Conservation (phyloP, 2,888 invertebrate genomes). For the Eurytoma adleriae region DNA sequence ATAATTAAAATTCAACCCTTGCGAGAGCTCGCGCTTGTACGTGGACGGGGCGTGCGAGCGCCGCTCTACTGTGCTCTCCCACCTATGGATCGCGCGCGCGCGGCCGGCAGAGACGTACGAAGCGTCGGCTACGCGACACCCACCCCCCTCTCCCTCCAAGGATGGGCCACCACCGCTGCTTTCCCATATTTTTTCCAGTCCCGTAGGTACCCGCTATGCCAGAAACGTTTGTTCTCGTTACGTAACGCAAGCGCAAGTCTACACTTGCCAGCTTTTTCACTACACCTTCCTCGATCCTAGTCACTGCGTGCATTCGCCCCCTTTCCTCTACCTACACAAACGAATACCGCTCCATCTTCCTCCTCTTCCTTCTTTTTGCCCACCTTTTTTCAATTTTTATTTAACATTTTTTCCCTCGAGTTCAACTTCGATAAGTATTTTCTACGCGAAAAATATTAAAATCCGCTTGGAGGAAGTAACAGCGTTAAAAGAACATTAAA, state of each 20-base stretch:
- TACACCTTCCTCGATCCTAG: not conserved
- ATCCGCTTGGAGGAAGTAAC: not conserved
- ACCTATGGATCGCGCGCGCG: conserved; percentile 16
- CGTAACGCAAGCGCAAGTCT: conserved; percentile 51
- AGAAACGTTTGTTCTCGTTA: conserved; percentile 72
- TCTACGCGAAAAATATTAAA: too few species aligned
- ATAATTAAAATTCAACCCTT: conserved; percentile 77
- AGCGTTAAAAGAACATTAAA: not conserved
- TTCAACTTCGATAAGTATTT: too few species aligned
- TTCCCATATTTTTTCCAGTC: conserved; percentile 72
- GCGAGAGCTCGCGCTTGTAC: conserved; percentile 61
- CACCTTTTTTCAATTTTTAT: not conserved
- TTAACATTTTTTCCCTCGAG: not conserved
- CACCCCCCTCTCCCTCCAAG: conserved; percentile 62
- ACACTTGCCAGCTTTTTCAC: conserved; percentile 11
- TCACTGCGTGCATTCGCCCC: not conserved
- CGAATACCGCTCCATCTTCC: not conserved
- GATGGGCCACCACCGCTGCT: conserved; percentile 60
- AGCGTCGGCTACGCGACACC: conserved; percentile 10
- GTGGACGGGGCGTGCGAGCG: conserved; percentile 37
- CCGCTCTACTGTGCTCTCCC: conserved; percentile 18
- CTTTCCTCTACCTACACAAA: not conserved
- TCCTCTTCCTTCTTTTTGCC: not conserved
- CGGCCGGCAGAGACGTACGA: conserved; percentile 8
- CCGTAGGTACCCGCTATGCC: conserved; percentile 72